Base-by-base conservation (phyloP, 2,797 vertebrate species). In the Orientallactaga sibirica region DNA sequence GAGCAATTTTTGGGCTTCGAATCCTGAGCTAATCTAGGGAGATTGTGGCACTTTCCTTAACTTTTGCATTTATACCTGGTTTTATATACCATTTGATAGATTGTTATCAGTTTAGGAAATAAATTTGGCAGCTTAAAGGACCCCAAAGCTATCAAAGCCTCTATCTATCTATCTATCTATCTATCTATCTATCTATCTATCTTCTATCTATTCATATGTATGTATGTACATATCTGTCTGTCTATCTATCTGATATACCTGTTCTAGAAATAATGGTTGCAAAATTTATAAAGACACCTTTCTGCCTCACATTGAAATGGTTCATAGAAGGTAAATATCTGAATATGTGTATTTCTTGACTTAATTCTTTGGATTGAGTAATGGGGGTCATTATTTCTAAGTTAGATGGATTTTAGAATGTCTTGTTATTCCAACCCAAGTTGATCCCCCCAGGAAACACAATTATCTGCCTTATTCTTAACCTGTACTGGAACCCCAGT, bases 311-410 rank as follows among this genome's bases (percentile, higher is more conserved):
- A 20, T 68, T 55, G 68, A 80, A 90, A 52, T n/a, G 61, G 24
- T 41, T 94, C 33, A 75, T 58, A 76, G 88, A 87, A 86, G 95
- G 82, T 88, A 61, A 84, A 75, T 61, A 77, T 74, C 68, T 15
- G 48, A 90, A 68, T 93, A 4, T 55, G 18, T 94, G 71, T 93
- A 37, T 94, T 41, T 62, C 29, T 90, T 95, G 86, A 62, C 83
- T 94, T 27, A 55, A 41, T 41, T 83, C 79, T 93, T 71, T 88
- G 79, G 71, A 74, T 22, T 86, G 70, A 62, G 79, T 83, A 55
- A 83, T 25, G 61, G 41, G 79, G 79, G 55, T 90, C 66, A 41
- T 86, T 89, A 96, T 89, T 94, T 90, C 73, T 85, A 12, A 78
- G 61, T 88, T 66, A 48, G 58, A 43, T 18, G 33, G 52, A 77